These are phyloP conservation scores for Amphiprion ocellaris DNA, from an alignment of 2,113 vertebrate genomes.

Conservation along the genomic window DNA sequence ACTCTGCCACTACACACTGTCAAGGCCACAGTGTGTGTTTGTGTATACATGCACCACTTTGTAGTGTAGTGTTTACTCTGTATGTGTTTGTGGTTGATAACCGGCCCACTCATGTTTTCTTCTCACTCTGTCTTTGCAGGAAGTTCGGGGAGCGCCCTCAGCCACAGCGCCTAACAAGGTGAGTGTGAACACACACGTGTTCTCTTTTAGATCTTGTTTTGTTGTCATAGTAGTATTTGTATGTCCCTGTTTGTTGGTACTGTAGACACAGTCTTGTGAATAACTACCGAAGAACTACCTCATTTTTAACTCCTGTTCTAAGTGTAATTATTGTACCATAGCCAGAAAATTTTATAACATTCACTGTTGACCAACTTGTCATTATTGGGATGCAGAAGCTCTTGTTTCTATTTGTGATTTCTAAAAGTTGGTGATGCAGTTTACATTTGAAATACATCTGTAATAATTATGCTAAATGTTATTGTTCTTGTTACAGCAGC, in stretches of 20 bases:
- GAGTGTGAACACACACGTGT: constrained; percentile 60
- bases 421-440: too few species aligned
- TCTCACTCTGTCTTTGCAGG: constrained; percentile 84
- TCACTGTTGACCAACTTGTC: too few species aligned
- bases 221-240: constrained; percentile 6
- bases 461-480: too few species aligned
- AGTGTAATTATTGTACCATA: too few species aligned
- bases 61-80: constrained; percentile 54
- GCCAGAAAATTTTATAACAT: too few species aligned
- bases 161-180: constrained; percentile 98
- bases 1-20: constrained; percentile 20
- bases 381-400: too few species aligned
- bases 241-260: background rate
- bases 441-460: too few species aligned
- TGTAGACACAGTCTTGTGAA: background rate
- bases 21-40: constrained; percentile 57
- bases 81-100: constrained; percentile 64
- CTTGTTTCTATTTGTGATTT: too few species aligned
- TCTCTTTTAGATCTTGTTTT: background rate
- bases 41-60: constrained; percentile 7
- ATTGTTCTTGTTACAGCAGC: too few species aligned
- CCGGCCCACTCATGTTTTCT: constrained; percentile 65
- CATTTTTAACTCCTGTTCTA: too few species aligned
- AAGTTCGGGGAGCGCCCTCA: constrained; percentile 99
- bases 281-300: background rate